Conservation (phyloP, 1,140 invertebrate species). For the Leptopilina boulardi region DNA sequence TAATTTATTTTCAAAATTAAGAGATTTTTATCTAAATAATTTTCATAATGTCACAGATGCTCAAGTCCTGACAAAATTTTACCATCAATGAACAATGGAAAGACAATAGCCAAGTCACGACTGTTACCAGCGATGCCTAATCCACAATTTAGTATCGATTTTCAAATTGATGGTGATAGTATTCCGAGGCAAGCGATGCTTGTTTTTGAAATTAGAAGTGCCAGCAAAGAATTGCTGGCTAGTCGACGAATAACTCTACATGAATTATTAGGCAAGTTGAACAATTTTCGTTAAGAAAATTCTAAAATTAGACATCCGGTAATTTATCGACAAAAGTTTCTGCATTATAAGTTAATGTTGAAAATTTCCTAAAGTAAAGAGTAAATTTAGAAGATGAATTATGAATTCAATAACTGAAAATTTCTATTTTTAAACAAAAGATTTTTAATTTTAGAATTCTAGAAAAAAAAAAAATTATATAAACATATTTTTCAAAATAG, state of each 20-base stretch:
- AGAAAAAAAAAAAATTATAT: too few relatives aligned
- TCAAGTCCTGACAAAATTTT: slow-evolving; percentile 65
- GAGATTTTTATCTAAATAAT: too few relatives aligned
- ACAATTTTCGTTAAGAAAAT: neutral
- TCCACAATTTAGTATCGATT: slow-evolving; percentile 70
- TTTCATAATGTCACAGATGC: slow-evolving; percentile 54
- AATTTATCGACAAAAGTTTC: neutral
- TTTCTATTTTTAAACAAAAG: neutral
- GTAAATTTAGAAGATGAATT: neutral
- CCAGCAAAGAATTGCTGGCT: slow-evolving; percentile 71
- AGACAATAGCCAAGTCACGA: slow-evolving; percentile 71
- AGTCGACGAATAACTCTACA: slow-evolving; percentile 69
- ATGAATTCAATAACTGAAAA: too few relatives aligned
- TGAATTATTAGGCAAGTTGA: slow-evolving; percentile 68
- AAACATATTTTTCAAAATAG: slow-evolving; percentile 45
- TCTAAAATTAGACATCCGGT: neutral
- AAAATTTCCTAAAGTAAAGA: too few relatives aligned
- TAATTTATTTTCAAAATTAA: neutral
- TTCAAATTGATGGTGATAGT: slow-evolving; percentile 67
- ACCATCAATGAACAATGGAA: slow-evolving; percentile 61
- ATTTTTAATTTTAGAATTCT: slow-evolving; percentile 33
- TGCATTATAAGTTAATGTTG: too few relatives aligned
- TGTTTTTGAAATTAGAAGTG: slow-evolving; percentile 71
- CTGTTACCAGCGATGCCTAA: slow-evolving; percentile 71
- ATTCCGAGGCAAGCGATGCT: slow-evolving; percentile 68